These are phyloP conservation scores for Cyphomyrus discorhynchus DNA, from an alignment of 2,113 vertebrate species.

Conservation along the genomic window DNA sequence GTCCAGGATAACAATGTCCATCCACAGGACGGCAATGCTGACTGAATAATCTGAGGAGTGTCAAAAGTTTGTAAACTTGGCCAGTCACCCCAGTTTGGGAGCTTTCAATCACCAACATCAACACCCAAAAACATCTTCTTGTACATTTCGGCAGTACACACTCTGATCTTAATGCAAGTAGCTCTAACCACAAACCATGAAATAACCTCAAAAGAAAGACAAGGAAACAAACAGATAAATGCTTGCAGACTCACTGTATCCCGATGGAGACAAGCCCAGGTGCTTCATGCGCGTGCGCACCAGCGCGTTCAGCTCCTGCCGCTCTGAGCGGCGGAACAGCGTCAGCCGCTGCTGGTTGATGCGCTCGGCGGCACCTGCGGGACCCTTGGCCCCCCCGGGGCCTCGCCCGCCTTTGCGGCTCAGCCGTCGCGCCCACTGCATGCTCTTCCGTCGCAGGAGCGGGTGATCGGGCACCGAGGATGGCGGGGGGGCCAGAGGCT, in stretches of 20 bases:
- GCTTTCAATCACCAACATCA: background rate
- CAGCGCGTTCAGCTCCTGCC: constrained; percentile 68
- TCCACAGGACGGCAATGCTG: background rate
- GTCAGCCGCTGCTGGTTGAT: constrained; percentile 71
- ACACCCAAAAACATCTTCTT: background rate
- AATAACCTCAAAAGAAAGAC: background rate
- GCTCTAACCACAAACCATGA: background rate
- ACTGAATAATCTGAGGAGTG: background rate
- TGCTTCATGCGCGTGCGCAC: constrained; percentile 71
- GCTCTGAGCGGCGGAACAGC: constrained; percentile 67
- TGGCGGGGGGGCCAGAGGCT: constrained; percentile 57
- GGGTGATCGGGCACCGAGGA: constrained; percentile 61
- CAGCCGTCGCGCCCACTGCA: constrained; percentile 71
- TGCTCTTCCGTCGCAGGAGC: constrained; percentile 69
- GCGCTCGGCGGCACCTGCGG: constrained; percentile 60
- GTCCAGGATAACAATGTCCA: background rate
- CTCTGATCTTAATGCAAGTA: background rate
- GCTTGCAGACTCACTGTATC: constrained; percentile 50
- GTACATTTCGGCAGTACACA: background rate
- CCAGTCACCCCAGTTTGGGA: background rate
- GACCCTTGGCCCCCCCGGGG: constrained; percentile 53
- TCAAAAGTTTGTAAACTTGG: background rate
- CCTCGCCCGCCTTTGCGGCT: constrained; percentile 65
- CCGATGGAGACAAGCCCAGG: constrained; percentile 64
- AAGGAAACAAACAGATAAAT: background rate